phyloP scores from a whole-genome alignment of 2,888 invertebrate genomes.

The Ganaspis brasiliensis region DNA sequence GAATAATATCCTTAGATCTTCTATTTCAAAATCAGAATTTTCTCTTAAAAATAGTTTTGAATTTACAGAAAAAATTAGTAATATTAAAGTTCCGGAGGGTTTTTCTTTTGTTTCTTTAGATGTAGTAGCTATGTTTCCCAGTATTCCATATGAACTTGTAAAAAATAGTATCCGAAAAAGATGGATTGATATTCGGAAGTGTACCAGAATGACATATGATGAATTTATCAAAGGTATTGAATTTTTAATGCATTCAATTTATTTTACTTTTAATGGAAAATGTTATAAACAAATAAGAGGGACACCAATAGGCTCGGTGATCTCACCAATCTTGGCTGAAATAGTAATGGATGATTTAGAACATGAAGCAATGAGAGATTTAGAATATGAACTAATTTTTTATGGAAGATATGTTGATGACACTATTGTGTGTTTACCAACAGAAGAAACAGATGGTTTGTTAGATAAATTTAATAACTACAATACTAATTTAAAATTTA shows the following conservation, averaged over 20 bases:
- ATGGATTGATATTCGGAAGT: background rate
- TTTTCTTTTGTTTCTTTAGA: background rate
- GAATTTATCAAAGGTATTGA: conserved; percentile 1
- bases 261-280: background rate
- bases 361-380: background rate
- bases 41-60: background rate
- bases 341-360: background rate
- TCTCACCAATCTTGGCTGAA: conserved; percentile 5
- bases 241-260: conserved; percentile 6
- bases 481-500: no score
- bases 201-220: background rate
- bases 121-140: background rate
- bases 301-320: background rate
- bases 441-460: no score
- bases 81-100: background rate
- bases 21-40: background rate
- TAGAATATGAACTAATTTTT: background rate
- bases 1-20: background rate
- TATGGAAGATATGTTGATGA: background rate
- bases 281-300: background rate
- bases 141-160: background rate
- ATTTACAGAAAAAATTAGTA: background rate
- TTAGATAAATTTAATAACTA: no score
- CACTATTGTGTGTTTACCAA: background rate
- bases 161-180: background rate